phyloP scores from a whole-genome alignment of 2,888 invertebrate genomes.

The Cyclophora punctaria region DNA sequence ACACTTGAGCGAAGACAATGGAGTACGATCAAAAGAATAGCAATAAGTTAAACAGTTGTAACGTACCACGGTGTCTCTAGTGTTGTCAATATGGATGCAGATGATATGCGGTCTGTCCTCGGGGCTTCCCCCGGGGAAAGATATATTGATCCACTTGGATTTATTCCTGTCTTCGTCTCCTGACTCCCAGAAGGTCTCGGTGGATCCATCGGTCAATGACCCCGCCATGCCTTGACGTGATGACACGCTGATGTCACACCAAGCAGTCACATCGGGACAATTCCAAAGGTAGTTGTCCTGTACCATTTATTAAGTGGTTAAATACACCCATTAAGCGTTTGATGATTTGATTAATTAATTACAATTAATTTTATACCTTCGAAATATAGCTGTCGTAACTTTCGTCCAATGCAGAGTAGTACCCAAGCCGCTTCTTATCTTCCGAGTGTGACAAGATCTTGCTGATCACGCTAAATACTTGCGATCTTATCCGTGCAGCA shows the following conservation, averaged over 20 bases:
- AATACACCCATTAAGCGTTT: too few species aligned
- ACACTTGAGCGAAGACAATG: too few species aligned
- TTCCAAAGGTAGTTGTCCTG: constrained; percentile 77
- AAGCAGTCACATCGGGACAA: constrained; percentile 83
- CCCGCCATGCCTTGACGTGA: constrained; percentile 96
- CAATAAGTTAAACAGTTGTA: background rate
- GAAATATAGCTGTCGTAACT: constrained; percentile 50
- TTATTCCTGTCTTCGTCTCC: constrained; percentile 97
- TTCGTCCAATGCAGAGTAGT: constrained; percentile 27
- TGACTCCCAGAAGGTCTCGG: constrained; percentile 99
- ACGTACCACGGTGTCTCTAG: constrained; percentile 88
- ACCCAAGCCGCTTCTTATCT: constrained; percentile 56
- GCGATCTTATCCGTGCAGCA: constrained; percentile 77
- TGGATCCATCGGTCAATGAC: constrained; percentile 93
- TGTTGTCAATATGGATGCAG: constrained; percentile 95
- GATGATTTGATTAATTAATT: background rate
- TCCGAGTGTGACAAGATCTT: constrained; percentile 95
- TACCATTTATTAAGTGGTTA: too few species aligned
- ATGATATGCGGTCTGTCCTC: constrained; percentile 81
- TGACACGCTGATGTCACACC: constrained; percentile 89
- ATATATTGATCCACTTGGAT: constrained; percentile 85
- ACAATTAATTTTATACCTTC: constrained; percentile 33
- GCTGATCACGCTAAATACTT: constrained; percentile 96
- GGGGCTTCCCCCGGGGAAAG: constrained; percentile 52
- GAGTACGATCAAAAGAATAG: too few species aligned